Conservation (phyloP, 2,797 vertebrate species). For the Melanitta fusca region DNA sequence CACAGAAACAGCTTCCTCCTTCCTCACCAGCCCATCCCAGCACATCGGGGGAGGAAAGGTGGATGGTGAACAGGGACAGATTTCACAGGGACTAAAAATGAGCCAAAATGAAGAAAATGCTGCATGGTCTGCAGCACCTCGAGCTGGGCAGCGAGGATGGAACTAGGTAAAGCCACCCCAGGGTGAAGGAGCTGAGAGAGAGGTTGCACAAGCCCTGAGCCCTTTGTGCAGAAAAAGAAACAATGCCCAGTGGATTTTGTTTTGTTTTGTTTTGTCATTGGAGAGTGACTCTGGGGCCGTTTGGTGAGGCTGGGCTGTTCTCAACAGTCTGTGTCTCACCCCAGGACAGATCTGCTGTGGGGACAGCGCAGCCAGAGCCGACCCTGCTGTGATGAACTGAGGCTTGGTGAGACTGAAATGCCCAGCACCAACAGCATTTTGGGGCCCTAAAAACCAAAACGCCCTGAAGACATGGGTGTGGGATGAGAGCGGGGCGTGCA, state of each 20-base stretch:
- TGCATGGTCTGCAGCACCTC: neutral
- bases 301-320: neutral
- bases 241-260: fast-evolving
- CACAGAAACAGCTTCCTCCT: neutral
- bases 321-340: neutral
- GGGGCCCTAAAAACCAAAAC: neutral
- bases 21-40: neutral
- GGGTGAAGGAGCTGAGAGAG: neutral
- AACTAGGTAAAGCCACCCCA: neutral
- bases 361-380: neutral
- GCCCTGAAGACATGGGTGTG: fast-evolving
- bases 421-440: neutral
- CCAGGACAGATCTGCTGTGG: neutral
- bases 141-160: neutral
- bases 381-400: neutral
- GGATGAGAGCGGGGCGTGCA: fast-evolving
- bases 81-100: neutral
- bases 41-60: neutral
- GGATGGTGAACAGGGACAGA: neutral
- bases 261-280: neutral
- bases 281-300: neutral
- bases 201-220: neutral
- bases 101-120: neutral
- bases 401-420: neutral
- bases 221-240: neutral